A percentile compares a stretch with the other conserved stretches of the same genome.
Conservation (phyloP, 1,140 invertebrate species). For the Doryteuthis pealeii region DNA sequence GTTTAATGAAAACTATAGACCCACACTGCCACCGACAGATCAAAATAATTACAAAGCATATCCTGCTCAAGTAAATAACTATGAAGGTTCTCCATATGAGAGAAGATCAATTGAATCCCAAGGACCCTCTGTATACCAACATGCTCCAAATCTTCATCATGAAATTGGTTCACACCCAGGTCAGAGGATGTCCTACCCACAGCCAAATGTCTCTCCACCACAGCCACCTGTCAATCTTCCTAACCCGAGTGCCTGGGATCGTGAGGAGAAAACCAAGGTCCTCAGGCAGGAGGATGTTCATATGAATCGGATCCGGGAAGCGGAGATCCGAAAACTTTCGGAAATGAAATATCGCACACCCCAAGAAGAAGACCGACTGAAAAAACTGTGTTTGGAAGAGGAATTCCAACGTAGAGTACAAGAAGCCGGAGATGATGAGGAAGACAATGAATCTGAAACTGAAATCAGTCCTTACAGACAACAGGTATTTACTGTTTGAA, state of each 20-base stretch:
- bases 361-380: constrained; percentile 52
- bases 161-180: too few relatives aligned
- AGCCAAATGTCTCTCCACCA: too few relatives aligned
- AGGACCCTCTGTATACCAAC: too few relatives aligned
- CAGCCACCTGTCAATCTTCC: too few relatives aligned
- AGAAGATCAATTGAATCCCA: too few relatives aligned
- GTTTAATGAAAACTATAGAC: too few relatives aligned
- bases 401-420: constrained; percentile 56
- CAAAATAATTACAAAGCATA: constrained; percentile 21
- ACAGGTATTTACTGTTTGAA: neutral
- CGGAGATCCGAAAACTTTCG: constrained; percentile 51
- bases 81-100: neutral
- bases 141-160: too few relatives aligned
- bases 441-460: constrained; percentile 49
- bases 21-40: constrained; percentile 13
- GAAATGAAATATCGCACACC: constrained; percentile 43
- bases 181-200: too few relatives aligned
- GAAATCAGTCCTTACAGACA: neutral
- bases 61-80: constrained; percentile 26
- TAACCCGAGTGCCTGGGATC: constrained; percentile 41
- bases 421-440: constrained; percentile 49
- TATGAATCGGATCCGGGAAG: constrained; percentile 36
- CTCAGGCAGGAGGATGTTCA: constrained; percentile 45
- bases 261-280: constrained; percentile 51
- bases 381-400: constrained; percentile 51